Percentiles rank a stretch among this genome's conserved stretches.
These are phyloP conservation scores for Drosophila quinaria DNA, from an alignment of 2,888 invertebrate genomes.

Conservation along the genomic window DNA sequence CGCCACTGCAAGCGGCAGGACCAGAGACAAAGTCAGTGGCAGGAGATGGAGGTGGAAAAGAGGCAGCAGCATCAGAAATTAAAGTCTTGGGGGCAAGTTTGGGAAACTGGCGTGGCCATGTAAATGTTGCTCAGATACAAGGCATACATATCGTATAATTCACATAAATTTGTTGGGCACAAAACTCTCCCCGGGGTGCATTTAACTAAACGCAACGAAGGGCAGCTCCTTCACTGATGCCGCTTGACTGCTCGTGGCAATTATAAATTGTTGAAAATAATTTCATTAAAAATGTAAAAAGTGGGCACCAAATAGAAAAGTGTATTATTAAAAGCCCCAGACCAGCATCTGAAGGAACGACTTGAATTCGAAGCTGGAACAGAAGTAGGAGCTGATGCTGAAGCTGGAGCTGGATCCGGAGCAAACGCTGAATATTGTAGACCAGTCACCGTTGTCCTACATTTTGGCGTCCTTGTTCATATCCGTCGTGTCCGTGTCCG, in stretches of 20 bases:
- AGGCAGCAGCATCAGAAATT: not conserved
- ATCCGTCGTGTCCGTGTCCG: constrained; percentile 26
- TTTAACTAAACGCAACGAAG: constrained; percentile 68
- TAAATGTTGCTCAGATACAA: constrained; percentile 30
- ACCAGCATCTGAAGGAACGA: constrained; percentile 16
- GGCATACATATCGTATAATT: constrained; percentile 64
- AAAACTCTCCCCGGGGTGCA: constrained; percentile 75
- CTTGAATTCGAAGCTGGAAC: constrained; percentile 8
- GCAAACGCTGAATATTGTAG: constrained; percentile 8
- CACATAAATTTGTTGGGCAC: constrained; percentile 68
- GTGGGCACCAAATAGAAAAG: constrained; percentile 65
- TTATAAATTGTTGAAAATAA: constrained; percentile 81
- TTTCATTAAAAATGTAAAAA: constrained; percentile 82
- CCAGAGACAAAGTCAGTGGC: not conserved
- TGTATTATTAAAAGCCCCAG: constrained; percentile 59
- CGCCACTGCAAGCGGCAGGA: not conserved
- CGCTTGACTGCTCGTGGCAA: constrained; percentile 70
- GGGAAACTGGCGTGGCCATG: constrained; percentile 15
- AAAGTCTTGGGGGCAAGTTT: constrained; percentile 25
- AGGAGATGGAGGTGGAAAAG: not conserved
- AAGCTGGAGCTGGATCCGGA: constrained; percentile 4
- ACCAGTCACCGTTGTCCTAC: constrained; percentile 29
- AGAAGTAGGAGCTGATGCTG: not conserved
- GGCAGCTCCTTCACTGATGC: constrained; percentile 21
- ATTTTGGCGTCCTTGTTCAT: constrained; percentile 28